Percentiles rank a stretch among this genome's conserved stretches.
phyloP scores from a whole-genome alignment of 2,797 vertebrate species.

The Gymnoscopelus microlampas region DNA sequence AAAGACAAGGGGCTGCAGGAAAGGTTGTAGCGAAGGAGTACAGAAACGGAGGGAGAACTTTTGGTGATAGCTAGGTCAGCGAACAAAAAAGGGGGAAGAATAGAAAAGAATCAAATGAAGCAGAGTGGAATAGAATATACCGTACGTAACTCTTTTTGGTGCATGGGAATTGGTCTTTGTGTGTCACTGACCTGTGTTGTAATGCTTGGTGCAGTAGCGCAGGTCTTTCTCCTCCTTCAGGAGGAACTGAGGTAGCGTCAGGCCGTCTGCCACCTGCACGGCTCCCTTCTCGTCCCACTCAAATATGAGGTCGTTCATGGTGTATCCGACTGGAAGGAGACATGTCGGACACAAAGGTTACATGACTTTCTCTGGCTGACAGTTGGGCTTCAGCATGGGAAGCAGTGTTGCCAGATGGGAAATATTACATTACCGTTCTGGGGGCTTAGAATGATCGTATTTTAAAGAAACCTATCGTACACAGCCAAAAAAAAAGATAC shows the following conservation, averaged over 20 bases:
- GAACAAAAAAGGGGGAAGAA: background rate
- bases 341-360: too few relatives aligned
- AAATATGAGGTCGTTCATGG: constrained; percentile 99
- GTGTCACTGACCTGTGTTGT: constrained; percentile 93
- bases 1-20: constrained; percentile 6
- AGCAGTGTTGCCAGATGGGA: too few relatives aligned
- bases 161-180: too few relatives aligned
- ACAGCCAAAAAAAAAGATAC: too few relatives aligned
- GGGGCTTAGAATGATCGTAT: too few relatives aligned
- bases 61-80: too few relatives aligned
- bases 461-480: too few relatives aligned
- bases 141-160: too few relatives aligned
- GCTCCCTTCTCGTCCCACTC: constrained; percentile 98
- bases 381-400: too few relatives aligned
- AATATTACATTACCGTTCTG: too few relatives aligned
- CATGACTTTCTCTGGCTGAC: too few relatives aligned
- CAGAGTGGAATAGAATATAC: background rate
- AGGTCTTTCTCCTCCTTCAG: constrained; percentile 98
- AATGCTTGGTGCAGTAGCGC: constrained; percentile 98
- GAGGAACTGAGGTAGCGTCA: constrained; percentile 97
- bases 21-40: constrained; percentile 3
- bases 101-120: constrained; percentile 11
- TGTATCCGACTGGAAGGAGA: constrained; percentile 90
- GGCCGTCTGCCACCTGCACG: constrained; percentile 94
- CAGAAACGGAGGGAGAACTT: background rate